These are phyloP conservation scores for Drosophila affinis DNA, from an alignment of 2,888 invertebrate species.

Conservation along the genomic window DNA sequence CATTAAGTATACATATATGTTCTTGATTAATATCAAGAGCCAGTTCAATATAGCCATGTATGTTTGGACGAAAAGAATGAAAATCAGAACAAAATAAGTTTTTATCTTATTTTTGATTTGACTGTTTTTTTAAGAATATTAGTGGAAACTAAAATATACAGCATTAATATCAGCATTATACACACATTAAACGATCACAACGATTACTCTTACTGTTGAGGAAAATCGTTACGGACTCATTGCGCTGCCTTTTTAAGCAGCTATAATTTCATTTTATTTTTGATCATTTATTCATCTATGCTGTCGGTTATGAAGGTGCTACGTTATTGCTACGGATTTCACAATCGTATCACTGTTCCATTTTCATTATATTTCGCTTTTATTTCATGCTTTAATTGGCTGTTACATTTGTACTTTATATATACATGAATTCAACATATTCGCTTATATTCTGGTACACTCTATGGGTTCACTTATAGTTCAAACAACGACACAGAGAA, in stretches of 20 bases:
- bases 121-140: neutral
- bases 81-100: no score
- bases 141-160: neutral
- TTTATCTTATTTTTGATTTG: neutral
- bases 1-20: no score
- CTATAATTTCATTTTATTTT: slow-evolving; percentile 70
- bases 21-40: no score
- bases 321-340: slow-evolving; percentile 46
- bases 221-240: slow-evolving; percentile 73
- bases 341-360: slow-evolving; percentile 54
- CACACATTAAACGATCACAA: slow-evolving; percentile 2
- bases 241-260: slow-evolving; percentile 63
- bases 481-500: no score
- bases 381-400: no score
- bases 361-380: slow-evolving; percentile 1
- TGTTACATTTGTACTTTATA: no score
- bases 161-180: no score
- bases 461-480: no score
- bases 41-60: no score
- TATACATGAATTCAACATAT: no score
- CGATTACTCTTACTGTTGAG: slow-evolving; percentile 17
- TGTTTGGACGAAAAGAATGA: no score
- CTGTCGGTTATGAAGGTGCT: slow-evolving; percentile 7
- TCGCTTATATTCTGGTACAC: no score
- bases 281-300: slow-evolving; percentile 22